Percentiles rank a stretch among this genome's conserved stretches.
These are phyloP conservation scores for Notolepis coatsorum DNA, from an alignment of 2,797 vertebrate genomes.

Conservation along the genomic window DNA sequence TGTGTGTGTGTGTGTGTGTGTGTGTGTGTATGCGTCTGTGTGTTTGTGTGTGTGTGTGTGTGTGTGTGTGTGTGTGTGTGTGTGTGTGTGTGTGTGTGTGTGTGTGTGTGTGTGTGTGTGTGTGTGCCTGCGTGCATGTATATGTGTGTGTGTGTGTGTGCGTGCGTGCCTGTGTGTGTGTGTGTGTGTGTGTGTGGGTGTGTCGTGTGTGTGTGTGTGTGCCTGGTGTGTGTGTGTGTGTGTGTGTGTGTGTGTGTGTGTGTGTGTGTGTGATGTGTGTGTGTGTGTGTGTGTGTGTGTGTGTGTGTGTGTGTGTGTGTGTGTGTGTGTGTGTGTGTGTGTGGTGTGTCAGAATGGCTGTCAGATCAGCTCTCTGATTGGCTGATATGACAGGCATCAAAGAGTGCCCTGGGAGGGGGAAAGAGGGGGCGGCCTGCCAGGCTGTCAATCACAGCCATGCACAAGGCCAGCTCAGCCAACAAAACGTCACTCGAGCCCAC, in stretches of 20 bases:
- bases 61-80: slow-evolving; percentile 15
- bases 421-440: slow-evolving; percentile 82
- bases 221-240: slow-evolving; percentile 1
- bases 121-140: slow-evolving; percentile 5
- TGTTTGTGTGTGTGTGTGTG: slow-evolving; percentile 16
- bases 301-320: slow-evolving; percentile 9
- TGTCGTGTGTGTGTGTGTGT: slow-evolving; percentile 6
- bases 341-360: slow-evolving; percentile 63
- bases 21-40: no score
- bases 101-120: no score
- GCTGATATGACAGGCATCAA: slow-evolving; percentile 82
- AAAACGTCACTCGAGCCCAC: slow-evolving; percentile 61
- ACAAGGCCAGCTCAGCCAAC: slow-evolving; percentile 57
- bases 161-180: slow-evolving; percentile 11
- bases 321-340: slow-evolving; percentile 24
- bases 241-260: no score
- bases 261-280: no score
- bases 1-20: no score
- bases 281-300: no score
- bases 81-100: no score
- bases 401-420: slow-evolving; percentile 76
- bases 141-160: slow-evolving; percentile 22
- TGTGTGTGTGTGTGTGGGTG: slow-evolving; percentile 12
- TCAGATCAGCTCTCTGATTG: slow-evolving; percentile 82
- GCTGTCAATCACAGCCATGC: slow-evolving; percentile 88